Evolutionary conservation across 1,140 invertebrate species (phyloP).

Genomic region (Solenopsis invicta): DNA sequence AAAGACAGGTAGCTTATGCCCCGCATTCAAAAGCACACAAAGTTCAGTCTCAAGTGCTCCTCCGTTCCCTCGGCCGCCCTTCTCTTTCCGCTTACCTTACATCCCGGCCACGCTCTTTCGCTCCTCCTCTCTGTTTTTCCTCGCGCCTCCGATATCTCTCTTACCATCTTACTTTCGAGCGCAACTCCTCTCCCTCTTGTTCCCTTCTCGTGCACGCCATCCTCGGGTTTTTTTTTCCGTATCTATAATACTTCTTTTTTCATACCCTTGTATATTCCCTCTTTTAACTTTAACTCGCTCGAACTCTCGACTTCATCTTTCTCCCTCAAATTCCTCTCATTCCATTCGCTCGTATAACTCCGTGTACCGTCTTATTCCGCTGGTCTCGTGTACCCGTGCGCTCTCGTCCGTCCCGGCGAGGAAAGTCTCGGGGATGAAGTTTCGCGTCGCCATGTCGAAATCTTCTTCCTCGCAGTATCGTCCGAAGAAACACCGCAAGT

Average conservation of each 20-base stretch:
- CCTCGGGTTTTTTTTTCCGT: slow-evolving; percentile 36
- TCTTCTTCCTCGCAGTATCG: slow-evolving; percentile 4
- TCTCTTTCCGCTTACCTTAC: slow-evolving; percentile 32
- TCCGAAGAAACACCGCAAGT: not conserved
- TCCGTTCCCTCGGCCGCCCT: slow-evolving; percentile 61
- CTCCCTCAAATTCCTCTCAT: slow-evolving; percentile 34
- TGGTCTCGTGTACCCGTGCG: not conserved
- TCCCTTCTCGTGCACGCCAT: not conserved
- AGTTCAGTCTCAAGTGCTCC: slow-evolving; percentile 81
- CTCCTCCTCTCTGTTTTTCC: slow-evolving; percentile 19
- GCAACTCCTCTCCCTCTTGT: not conserved
- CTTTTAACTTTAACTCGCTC: not conserved
- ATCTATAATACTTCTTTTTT: slow-evolving; percentile 11
- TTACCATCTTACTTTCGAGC: slow-evolving; percentile 5
- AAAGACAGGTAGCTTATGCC: slow-evolving; percentile 81
- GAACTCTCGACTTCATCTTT: slow-evolving; percentile 37
- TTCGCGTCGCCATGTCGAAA: slow-evolving; percentile 22
- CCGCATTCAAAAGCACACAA: slow-evolving; percentile 81
- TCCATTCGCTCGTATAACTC: slow-evolving; percentile 5
- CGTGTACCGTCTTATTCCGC: not conserved
- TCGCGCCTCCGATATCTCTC: slow-evolving; percentile 6
- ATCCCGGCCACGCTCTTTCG: too few species aligned
- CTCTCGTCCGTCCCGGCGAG: not conserved
- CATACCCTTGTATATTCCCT: not conserved
- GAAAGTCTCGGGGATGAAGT: slow-evolving; percentile 23